Evolutionary conservation across 2,888 invertebrate species (phyloP).

Genomic region (Chalcosyrphus nemorum): DNA sequence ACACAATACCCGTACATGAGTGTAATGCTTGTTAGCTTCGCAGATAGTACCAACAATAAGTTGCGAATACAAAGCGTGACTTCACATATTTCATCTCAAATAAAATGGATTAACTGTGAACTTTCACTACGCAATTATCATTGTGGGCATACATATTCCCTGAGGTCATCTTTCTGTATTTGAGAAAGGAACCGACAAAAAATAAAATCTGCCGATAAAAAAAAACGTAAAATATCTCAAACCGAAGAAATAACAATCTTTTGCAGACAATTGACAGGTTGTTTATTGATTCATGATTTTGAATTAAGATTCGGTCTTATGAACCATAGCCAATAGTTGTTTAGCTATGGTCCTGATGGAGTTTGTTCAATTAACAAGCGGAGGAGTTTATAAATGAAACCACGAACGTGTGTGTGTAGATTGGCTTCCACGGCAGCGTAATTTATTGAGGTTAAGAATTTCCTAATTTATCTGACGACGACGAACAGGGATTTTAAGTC

Average conservation of each 20-base stretch:
- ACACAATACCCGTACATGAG: neutral
- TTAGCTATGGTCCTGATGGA: slow-evolving; percentile 41
- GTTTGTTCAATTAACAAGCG: slow-evolving; percentile 34
- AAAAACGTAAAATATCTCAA: no score
- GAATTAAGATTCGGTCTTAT: slow-evolving; percentile 56
- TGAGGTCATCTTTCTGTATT: slow-evolving; percentile 11
- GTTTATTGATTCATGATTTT: slow-evolving; percentile 61
- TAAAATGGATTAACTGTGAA: slow-evolving; percentile 45
- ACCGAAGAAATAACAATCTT: slow-evolving; percentile 48
- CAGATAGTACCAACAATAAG: neutral
- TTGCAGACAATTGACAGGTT: slow-evolving; percentile 64
- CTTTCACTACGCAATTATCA: slow-evolving; percentile 48
- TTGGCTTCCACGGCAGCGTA: slow-evolving; percentile 22
- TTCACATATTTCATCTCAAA: slow-evolving; percentile 29
- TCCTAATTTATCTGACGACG: slow-evolving; percentile 64
- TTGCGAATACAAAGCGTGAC: slow-evolving; percentile 35
- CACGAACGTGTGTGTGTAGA: slow-evolving; percentile 13
- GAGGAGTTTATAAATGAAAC: slow-evolving; percentile 32
- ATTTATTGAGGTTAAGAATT: slow-evolving; percentile 69
- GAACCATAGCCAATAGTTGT: slow-evolving; percentile 3
- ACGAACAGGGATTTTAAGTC: slow-evolving; percentile 4
- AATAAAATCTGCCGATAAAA: slow-evolving; percentile 42
- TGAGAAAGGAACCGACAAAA: neutral
- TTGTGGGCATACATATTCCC: slow-evolving; percentile 32
- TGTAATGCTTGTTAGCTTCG: slow-evolving; percentile 10